Percentiles rank a stretch among this genome's conserved stretches.
Evolutionary conservation across 2,113 vertebrate genomes (phyloP).

Genomic region (Upupa epops): DNA sequence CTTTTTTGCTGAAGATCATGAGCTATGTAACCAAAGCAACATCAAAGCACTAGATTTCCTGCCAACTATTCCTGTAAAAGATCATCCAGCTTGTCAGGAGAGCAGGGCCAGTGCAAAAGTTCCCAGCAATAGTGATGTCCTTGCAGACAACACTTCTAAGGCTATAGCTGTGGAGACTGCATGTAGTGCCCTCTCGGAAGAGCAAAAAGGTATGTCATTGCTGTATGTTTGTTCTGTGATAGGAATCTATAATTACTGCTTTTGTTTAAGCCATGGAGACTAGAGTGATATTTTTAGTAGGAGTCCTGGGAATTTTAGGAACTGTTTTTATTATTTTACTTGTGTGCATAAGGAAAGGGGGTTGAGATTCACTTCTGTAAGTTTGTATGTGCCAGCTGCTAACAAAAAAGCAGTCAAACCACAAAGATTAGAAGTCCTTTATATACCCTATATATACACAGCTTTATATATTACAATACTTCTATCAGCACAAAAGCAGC

Average conservation of each 20-base stretch:
- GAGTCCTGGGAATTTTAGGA: neutral
- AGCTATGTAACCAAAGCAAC: neutral
- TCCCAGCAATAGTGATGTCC: neutral
- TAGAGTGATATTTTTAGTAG: neutral
- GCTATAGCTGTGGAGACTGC: neutral
- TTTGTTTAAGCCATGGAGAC: neutral
- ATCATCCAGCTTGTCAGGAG: slow-evolving; percentile 54
- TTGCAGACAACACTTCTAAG: neutral
- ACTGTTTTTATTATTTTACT: neutral
- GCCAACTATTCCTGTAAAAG: neutral
- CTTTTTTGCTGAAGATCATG: slow-evolving; percentile 32
- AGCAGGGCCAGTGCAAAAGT: slow-evolving; percentile 42
- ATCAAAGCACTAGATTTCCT: neutral
- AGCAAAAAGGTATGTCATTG: slow-evolving; percentile 69
- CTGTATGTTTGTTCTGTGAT: neutral
- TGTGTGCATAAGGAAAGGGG: neutral
- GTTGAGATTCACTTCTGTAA: neutral
- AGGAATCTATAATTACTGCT: neutral
- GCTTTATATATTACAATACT: neutral
- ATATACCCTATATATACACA: neutral
- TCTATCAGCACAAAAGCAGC: neutral
- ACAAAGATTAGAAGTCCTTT: neutral
- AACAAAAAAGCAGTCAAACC: neutral
- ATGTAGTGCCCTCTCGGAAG: slow-evolving; percentile 39
- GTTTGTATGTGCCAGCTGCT: neutral